Evolutionary conservation across 2,888 invertebrate species (phyloP).

Genomic region (Diarsia mendica): DNA sequence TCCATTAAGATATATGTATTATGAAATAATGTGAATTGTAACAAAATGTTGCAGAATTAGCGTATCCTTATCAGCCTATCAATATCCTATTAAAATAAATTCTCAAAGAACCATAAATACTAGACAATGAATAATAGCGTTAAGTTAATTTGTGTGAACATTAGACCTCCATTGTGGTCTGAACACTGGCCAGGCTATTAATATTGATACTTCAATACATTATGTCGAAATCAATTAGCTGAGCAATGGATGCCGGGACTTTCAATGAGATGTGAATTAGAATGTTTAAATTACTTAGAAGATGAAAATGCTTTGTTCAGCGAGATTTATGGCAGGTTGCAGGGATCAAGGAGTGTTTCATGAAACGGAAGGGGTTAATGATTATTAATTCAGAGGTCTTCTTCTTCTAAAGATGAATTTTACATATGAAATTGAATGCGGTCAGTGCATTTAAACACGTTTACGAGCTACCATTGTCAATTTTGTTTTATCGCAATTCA

Average conservation of each 20-base stretch:
- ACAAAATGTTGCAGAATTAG: constrained; percentile 16
- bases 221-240: constrained; percentile 34
- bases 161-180: constrained; percentile 40
- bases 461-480: background rate
- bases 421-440: background rate
- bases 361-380: background rate
- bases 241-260: constrained; percentile 13
- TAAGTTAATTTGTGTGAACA: constrained; percentile 62
- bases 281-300: background rate
- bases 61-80: constrained; percentile 10
- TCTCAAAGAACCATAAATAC: constrained; percentile 56
- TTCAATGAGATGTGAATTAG: constrained; percentile 8
- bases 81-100: constrained; percentile 29
- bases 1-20: too few species aligned
- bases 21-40: background rate
- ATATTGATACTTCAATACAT: constrained; percentile 41
- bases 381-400: too few species aligned
- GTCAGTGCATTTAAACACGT: background rate
- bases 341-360: background rate
- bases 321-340: background rate
- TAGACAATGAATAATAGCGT: constrained; percentile 60
- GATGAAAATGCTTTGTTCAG: background rate
- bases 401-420: too few species aligned
- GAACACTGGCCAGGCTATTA: constrained; percentile 26
- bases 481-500: background rate